Evolutionary conservation across 2,888 invertebrate genomes (phyloP).

Genomic region (Alcis repandata): DNA sequence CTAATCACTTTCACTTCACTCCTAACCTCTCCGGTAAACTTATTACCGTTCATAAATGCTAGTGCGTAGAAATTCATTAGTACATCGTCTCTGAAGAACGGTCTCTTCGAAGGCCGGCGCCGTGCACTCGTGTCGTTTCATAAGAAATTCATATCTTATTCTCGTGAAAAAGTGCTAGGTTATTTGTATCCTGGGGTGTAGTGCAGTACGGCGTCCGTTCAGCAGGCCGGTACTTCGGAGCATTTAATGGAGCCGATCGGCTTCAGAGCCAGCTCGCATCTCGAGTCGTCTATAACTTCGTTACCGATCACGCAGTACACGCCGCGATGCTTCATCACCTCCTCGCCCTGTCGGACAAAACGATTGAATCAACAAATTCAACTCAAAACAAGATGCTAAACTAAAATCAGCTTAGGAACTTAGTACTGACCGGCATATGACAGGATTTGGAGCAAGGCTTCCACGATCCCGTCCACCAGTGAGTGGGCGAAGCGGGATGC

Average conservation of each 20-base stretch:
- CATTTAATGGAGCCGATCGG: constrained; percentile 91
- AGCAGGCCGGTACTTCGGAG: constrained; percentile 80
- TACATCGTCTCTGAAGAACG: constrained; percentile 22
- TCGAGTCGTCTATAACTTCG: constrained; percentile 90
- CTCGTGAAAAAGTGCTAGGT: constrained; percentile 28
- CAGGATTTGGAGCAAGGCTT: constrained; percentile 88
- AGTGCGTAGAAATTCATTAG: constrained; percentile 39
- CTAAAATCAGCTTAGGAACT: not conserved
- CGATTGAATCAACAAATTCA: not conserved
- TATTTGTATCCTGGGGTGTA: constrained; percentile 5
- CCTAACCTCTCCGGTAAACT: constrained; percentile 38
- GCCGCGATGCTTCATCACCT: constrained; percentile 88
- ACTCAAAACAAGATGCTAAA: not conserved
- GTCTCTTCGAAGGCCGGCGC: constrained; percentile 24
- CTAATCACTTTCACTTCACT: constrained; percentile 54
- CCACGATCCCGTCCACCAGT: constrained; percentile 96
- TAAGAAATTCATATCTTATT: constrained; percentile 17
- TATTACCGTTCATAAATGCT: constrained; percentile 42
- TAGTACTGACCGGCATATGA: constrained; percentile 71
- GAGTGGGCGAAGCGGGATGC: constrained; percentile 83
- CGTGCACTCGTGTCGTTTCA: constrained; percentile 37
- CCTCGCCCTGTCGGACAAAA: constrained; percentile 70
- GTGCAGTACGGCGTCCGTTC: constrained; percentile 45
- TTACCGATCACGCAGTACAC: constrained; percentile 93
- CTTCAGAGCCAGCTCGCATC: constrained; percentile 89